Conservation (phyloP, 2,888 invertebrate genomes). For the Selenia dentaria region DNA sequence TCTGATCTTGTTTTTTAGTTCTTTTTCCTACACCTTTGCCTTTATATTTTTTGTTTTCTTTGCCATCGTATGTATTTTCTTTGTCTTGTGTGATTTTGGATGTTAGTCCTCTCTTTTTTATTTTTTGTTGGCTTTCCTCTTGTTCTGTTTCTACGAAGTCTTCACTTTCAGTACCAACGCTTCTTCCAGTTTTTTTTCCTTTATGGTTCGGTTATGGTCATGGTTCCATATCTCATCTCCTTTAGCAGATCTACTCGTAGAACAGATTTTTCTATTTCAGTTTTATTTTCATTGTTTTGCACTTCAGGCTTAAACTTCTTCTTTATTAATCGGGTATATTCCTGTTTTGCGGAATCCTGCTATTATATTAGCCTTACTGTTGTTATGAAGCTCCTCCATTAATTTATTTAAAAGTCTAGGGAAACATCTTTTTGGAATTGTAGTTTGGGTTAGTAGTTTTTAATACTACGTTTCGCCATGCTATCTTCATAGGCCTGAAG, state of each 20-base stretch:
- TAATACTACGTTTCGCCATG: slow-evolving; percentile 25
- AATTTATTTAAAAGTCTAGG: slow-evolving; percentile 22
- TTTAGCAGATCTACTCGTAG: slow-evolving; percentile 14
- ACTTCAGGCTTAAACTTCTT: slow-evolving; percentile 8
- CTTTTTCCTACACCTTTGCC: slow-evolving; percentile 25
- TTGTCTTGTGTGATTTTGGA: slow-evolving; percentile 21
- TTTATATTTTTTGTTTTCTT: slow-evolving; percentile 24
- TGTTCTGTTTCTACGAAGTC: slow-evolving; percentile 4
- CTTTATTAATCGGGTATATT: slow-evolving; percentile 16
- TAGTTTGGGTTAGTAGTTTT: slow-evolving; percentile 15
- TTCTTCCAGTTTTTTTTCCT: slow-evolving; percentile 12
- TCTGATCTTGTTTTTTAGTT: slow-evolving; percentile 14
- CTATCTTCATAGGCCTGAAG: neutral
- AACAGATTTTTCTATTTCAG: slow-evolving; percentile 9
- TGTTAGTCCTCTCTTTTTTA: slow-evolving; percentile 21
- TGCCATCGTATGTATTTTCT: slow-evolving; percentile 21
- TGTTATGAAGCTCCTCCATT: slow-evolving; percentile 16
- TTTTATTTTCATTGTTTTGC: slow-evolving; percentile 1
- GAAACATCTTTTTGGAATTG: slow-evolving; percentile 30
- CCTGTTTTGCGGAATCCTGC: slow-evolving; percentile 29
- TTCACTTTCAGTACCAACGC: slow-evolving; percentile 14
- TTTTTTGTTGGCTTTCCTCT: slow-evolving; percentile 20
- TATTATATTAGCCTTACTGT: slow-evolving; percentile 19
- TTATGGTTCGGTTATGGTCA: slow-evolving; percentile 11
- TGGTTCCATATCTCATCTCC: slow-evolving; percentile 18